Evolutionary conservation across 1,140 invertebrate genomes (phyloP).

Genomic region (Pogonomyrmex barbatus): DNA sequence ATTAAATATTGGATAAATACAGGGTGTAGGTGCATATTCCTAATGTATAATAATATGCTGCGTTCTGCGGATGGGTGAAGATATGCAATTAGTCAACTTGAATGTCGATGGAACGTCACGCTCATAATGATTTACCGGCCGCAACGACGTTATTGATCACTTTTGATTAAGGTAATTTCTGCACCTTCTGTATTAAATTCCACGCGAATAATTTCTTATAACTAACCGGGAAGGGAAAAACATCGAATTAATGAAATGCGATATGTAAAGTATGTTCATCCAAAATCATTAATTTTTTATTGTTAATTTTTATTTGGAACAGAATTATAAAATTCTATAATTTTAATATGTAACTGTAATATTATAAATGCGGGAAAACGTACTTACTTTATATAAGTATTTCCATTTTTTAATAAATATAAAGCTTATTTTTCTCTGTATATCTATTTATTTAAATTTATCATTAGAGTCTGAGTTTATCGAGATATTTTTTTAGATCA

Average conservation of each 20-base stretch:
- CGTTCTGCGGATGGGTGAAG: neutral
- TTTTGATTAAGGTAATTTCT: conserved; percentile 25
- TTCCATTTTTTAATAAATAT: neutral
- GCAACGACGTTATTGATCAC: conserved; percentile 9
- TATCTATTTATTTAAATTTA: neutral
- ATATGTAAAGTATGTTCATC: neutral
- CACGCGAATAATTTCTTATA: neutral
- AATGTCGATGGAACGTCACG: conserved; percentile 29
- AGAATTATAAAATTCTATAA: neutral
- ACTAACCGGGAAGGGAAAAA: too few relatives aligned
- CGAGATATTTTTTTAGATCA: neutral
- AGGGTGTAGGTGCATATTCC: neutral
- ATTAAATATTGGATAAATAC: conserved; percentile 11
- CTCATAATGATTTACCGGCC: conserved; percentile 14
- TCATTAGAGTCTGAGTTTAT: neutral
- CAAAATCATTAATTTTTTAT: neutral
- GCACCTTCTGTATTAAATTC: neutral
- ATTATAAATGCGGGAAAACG: neutral
- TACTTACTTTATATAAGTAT: neutral
- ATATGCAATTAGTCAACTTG: neutral
- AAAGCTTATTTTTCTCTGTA: neutral
- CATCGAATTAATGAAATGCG: neutral
- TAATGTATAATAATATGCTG: conserved; percentile 1
- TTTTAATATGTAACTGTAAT: neutral
- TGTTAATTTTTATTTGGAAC: neutral